Base-by-base conservation (phyloP, 2,797 vertebrate genomes). In the Macropodus opercularis region DNA sequence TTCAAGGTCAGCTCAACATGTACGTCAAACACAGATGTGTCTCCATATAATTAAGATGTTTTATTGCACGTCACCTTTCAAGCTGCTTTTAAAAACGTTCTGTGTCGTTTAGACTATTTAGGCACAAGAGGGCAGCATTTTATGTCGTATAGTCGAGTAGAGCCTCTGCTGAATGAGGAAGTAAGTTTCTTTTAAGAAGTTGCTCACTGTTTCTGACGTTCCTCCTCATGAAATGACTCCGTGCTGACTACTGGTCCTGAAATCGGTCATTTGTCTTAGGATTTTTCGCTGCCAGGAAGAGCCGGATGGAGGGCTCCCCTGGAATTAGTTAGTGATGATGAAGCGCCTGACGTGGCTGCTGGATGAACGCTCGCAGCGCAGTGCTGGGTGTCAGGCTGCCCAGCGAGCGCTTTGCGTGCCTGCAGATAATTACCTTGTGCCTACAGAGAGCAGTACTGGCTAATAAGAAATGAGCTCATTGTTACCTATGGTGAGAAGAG, bases 381-480 rank as follows among this genome's bases (percentile, higher is more conserved):
- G 69, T 6, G 49, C 35, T 50, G 41, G 76, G 63, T 75, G 70
- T 42, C 6, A 53, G 71, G 46, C 49, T 56, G 27, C 12, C 27
- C 61, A 23, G 63, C 58, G 55, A 58, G 77, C 12, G 40, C 65
- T 64, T 87, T 83, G 87, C 87, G 86, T 89, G 87, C 77, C 83
- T 86, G 79, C 67, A 86, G 68, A 85, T 89, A 85, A 89, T 90
- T 90, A 90, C 41, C 71, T 10, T 32, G 65, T 73, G 81, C 72
- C 75, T 71, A 68, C 79, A 81, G 83, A 86, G 85, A 87, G 82
- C 83, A 74, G 81, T 79, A 83, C 52, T 15, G 70, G 63, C 81
- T 46, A 38, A 82, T 75, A 73, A 82, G 77, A 77, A 79, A 85
- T 91, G 85, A 91, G 86, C 80, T 92, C 88, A 91, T 87, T 42